Conservation (phyloP, 2,888 invertebrate species). For the Macaria liturata region DNA sequence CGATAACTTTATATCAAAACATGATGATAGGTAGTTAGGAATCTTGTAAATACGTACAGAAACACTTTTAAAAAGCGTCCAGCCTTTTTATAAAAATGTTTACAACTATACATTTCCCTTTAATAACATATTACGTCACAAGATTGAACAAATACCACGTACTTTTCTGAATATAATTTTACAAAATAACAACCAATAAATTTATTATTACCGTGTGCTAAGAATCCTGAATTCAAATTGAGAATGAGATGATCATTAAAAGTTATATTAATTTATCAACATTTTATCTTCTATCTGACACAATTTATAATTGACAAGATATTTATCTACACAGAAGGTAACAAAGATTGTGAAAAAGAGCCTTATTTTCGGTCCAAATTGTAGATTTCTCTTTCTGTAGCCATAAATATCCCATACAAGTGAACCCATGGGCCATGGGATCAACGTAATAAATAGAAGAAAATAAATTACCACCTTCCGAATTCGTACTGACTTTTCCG, state of each 20-base stretch:
- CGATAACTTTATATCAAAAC: no score
- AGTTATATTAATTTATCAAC: constrained; percentile 4
- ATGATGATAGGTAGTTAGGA: no score
- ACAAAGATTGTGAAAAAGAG: constrained; percentile 34
- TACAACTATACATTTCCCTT: not conserved
- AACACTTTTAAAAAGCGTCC: constrained; percentile 29
- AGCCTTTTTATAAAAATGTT: constrained; percentile 51
- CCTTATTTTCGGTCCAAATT: constrained; percentile 29
- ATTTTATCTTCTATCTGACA: constrained; percentile 14
- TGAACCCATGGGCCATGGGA: constrained; percentile 4
- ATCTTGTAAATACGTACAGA: no score
- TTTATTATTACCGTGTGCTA: no score
- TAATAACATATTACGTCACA: not conserved
- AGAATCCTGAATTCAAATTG: no score
- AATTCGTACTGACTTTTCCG: not conserved
- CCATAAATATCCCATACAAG: constrained; percentile 5
- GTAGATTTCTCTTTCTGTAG: not conserved
- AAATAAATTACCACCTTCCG: constrained; percentile 2
- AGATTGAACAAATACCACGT: no score
- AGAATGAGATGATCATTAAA: not conserved
- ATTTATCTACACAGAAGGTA: constrained; percentile 36
- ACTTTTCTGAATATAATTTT: no score
- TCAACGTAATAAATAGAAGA: constrained; percentile 11
- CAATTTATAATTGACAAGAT: constrained; percentile 50
- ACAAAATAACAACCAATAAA: no score